These are phyloP conservation scores for Eurois occulta DNA, from an alignment of 2,888 invertebrate genomes.

Conservation along the genomic window DNA sequence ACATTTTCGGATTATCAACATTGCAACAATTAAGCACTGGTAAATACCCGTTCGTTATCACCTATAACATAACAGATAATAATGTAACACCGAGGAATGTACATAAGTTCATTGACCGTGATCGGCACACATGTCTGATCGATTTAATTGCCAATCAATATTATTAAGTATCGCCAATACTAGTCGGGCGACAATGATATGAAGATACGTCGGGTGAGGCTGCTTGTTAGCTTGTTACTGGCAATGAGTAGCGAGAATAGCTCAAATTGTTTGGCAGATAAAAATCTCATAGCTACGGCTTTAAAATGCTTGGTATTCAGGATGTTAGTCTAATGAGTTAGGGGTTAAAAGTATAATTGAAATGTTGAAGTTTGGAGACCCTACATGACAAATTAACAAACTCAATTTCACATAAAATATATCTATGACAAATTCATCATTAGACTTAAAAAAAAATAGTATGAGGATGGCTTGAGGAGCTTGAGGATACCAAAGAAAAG, in stretches of 20 bases:
- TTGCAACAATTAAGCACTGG: slow-evolving; percentile 17
- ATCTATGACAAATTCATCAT: no score
- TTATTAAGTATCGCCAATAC: slow-evolving; percentile 62
- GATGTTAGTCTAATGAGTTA: neutral
- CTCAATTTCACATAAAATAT: neutral
- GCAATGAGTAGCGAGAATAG: slow-evolving; percentile 40
- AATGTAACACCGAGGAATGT: slow-evolving; percentile 51
- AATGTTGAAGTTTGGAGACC: neutral
- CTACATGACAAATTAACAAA: neutral
- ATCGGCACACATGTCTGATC: slow-evolving; percentile 74
- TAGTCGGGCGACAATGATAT: slow-evolving; percentile 51
- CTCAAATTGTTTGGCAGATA: slow-evolving; percentile 7
- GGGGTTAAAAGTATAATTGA: neutral
- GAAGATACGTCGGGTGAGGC: slow-evolving; percentile 28
- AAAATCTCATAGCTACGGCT: neutral
- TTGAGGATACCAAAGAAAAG: no score
- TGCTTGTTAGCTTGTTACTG: slow-evolving; percentile 38
- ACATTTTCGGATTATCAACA: slow-evolving; percentile 28
- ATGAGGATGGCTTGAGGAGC: no score
- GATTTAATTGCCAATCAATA: slow-evolving; percentile 83
- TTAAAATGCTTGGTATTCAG: neutral
- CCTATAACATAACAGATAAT: slow-evolving; percentile 26
- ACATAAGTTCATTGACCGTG: slow-evolving; percentile 74
- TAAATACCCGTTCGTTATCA: slow-evolving; percentile 44
- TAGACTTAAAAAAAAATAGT: no score